Conservation (phyloP, 1,140 invertebrate genomes). For the Anagrus nilaparvatae region DNA sequence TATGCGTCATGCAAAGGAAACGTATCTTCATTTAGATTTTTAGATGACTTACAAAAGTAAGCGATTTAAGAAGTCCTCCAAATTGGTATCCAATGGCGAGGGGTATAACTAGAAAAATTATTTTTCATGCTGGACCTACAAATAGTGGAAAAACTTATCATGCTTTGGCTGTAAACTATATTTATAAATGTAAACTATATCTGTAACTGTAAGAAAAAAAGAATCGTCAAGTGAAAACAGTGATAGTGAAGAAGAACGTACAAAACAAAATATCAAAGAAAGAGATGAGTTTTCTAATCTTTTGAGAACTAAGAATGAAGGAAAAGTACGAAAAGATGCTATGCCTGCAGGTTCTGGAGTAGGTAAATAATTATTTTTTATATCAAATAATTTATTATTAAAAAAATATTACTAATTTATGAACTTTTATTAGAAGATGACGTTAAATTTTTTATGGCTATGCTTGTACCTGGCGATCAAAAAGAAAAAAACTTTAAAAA, state of each 20-base stretch:
- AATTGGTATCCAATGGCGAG: slow-evolving; percentile 94
- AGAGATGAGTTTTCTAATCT: slow-evolving; percentile 89
- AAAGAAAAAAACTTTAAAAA: slow-evolving; percentile 49
- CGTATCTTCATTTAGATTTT: slow-evolving; percentile 94
- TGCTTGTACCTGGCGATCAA: slow-evolving; percentile 74
- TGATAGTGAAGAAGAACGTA: slow-evolving; percentile 56
- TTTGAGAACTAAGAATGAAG: slow-evolving; percentile 83
- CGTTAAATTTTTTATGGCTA: slow-evolving; percentile 93
- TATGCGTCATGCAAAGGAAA: slow-evolving; percentile 76
- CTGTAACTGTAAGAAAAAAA: too few relatives aligned
- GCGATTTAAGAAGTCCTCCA: slow-evolving; percentile 83
- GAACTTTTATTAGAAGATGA: slow-evolving; percentile 90
- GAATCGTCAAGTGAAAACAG: slow-evolving; percentile 42
- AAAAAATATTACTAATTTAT: slow-evolving; percentile 34
- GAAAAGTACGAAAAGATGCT: slow-evolving; percentile 73
- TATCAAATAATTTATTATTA: not conserved
- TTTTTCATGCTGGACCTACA: slow-evolving; percentile 97
- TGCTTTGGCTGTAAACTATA: too few relatives aligned
- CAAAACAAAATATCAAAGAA: slow-evolving; percentile 75
- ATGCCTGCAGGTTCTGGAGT: slow-evolving; percentile 44
- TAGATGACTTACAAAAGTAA: slow-evolving; percentile 95
- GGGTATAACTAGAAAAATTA: slow-evolving; percentile 77
- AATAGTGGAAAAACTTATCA: slow-evolving; percentile 99
- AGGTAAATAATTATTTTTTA: slow-evolving; percentile 21
- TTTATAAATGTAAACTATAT: too few relatives aligned